A percentile compares a stretch with the other conserved stretches of the same genome.
phyloP scores from a whole-genome alignment of 1,140 invertebrate genomes.

The Eriocheir sinensis region DNA sequence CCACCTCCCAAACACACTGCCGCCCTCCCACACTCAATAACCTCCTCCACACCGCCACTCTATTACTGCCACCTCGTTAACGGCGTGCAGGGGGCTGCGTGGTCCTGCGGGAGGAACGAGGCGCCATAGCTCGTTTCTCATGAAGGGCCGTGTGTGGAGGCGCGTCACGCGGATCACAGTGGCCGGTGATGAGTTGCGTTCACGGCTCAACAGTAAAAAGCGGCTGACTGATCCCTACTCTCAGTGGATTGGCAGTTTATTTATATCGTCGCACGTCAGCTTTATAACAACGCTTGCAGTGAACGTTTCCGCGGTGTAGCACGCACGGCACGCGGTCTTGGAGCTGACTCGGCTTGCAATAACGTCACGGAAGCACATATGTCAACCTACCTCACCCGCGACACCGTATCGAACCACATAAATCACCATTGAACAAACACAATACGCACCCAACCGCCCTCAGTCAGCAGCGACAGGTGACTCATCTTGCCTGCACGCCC shows the following conservation, averaged over 20 bases:
- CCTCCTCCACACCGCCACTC: conserved; percentile 10
- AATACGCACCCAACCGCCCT: background rate
- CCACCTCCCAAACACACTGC: conserved; percentile 11
- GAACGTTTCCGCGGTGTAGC: background rate
- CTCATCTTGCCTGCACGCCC: background rate
- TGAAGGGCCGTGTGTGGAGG: background rate
- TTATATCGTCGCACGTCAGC: background rate
- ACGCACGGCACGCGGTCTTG: background rate
- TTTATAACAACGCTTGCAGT: background rate
- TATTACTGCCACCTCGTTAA: conserved; percentile 24
- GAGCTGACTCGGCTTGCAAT: background rate
- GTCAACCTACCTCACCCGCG: conserved; percentile 5
- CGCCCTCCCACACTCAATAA: background rate
- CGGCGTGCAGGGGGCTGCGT: background rate
- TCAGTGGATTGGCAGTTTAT: background rate
- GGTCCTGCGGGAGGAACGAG: conserved; percentile 1
- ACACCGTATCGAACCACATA: background rate
- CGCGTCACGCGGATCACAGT: too few relatives aligned
- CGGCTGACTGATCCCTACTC: background rate
- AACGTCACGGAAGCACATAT: conserved; percentile 5
- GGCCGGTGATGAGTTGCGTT: background rate
- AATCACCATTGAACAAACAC: conserved; percentile 14
- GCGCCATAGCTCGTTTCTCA: background rate
- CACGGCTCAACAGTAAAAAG: background rate
- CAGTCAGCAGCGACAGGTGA: background rate